phyloP scores from a whole-genome alignment of 2,113 vertebrate species.

The Lasiurus borealis region DNA sequence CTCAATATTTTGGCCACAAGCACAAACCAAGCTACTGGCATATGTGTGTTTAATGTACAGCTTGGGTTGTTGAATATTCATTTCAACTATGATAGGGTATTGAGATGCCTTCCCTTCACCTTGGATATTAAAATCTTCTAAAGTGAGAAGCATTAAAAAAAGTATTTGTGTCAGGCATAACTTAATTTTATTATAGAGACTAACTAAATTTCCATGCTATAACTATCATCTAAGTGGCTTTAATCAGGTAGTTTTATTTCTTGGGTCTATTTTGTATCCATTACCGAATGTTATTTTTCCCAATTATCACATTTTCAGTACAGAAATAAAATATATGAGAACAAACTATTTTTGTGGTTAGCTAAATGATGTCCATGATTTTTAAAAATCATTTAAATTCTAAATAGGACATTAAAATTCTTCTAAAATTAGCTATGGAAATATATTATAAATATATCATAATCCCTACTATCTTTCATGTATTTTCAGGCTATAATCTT shows the following conservation, averaged over 20 bases:
- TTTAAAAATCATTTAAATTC: neutral
- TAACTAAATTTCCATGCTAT: neutral
- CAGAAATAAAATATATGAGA: neutral
- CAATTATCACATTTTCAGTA: neutral
- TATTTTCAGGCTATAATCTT: constrained; percentile 39
- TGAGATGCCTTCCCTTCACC: neutral
- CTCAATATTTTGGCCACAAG: neutral
- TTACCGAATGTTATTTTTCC: neutral
- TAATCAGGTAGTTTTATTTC: neutral
- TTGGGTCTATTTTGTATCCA: neutral
- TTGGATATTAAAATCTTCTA: neutral
- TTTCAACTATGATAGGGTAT: accelerated
- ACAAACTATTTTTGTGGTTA: constrained; percentile 27
- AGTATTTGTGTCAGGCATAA: neutral
- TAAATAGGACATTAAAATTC: neutral
- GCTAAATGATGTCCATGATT: constrained; percentile 36
- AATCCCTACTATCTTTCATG: constrained; percentile 71
- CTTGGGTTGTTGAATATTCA: neutral
- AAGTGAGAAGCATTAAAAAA: neutral
- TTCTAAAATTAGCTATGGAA: constrained; percentile 57
- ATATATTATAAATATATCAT: neutral
- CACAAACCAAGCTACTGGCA: neutral
- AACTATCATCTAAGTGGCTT: neutral
- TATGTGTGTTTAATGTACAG: neutral
- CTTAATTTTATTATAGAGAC: neutral